phyloP scores from a whole-genome alignment of 2,888 invertebrate genomes.

The Bhutanitis thaidina region DNA sequence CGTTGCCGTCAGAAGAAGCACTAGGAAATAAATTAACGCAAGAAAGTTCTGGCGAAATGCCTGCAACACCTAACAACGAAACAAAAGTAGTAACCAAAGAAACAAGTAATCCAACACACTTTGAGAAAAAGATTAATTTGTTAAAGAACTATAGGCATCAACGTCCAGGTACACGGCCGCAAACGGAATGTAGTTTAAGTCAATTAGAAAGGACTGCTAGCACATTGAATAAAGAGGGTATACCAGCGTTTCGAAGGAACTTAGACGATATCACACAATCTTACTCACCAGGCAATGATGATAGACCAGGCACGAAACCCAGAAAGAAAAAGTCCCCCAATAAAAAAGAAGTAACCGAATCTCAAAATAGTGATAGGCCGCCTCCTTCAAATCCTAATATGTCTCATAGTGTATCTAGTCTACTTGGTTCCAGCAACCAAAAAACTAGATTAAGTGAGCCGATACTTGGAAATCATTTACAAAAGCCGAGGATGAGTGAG shows the following conservation, averaged over 20 bases:
- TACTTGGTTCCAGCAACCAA: conserved; percentile 45
- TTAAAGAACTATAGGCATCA: conserved; percentile 75
- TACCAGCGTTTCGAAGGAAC: conserved; percentile 71
- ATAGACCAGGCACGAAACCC: conserved; percentile 50
- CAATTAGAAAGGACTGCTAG: conserved; percentile 68
- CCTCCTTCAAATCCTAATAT: conserved; percentile 38
- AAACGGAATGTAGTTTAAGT: conserved; percentile 65
- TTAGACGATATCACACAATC: conserved; percentile 75
- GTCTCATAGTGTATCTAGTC: conserved; percentile 70
- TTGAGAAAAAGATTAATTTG: conserved; percentile 64
- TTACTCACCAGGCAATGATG: conserved; percentile 65
- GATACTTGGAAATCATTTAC: conserved; percentile 12
- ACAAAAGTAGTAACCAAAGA: conserved; percentile 28
- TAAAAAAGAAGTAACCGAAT: conserved; percentile 49
- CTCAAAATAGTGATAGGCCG: conserved; percentile 40
- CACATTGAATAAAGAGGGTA: conserved; percentile 61
- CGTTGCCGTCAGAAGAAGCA: conserved; percentile 61
- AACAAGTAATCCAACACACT: conserved; percentile 41
- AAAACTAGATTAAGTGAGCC: conserved; percentile 38
- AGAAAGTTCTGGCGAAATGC: conserved; percentile 31
- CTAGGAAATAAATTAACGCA: conserved; percentile 49
- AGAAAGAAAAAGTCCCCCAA: conserved; percentile 68
- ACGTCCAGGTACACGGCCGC: conserved; percentile 49
- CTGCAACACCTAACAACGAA: conserved; percentile 21
- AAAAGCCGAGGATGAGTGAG: conserved; percentile 16